These are phyloP conservation scores for roundworm (Caenorhabditis elegans) DNA, from an alignment of 1,140 invertebrate species.

Conservation along the genomic window WBcel235 BX284605.5:5193001-5193500, in stretches of 20 bases:
- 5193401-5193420: neutral
- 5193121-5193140: slow-evolving; percentile 23
- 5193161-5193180: slow-evolving; percentile 27
- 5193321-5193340: slow-evolving; percentile 40
- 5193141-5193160: slow-evolving; percentile 17
- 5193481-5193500: slow-evolving; percentile 36
- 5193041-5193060: neutral
- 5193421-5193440: slow-evolving; percentile 29
- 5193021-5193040: slow-evolving; percentile 10
- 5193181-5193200: slow-evolving; percentile 8
- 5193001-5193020: neutral
- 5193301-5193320: slow-evolving; percentile 40
- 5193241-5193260: slow-evolving; percentile 33
- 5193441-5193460: slow-evolving; percentile 43
- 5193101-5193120: slow-evolving; percentile 27
- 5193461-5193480: slow-evolving; percentile 10
- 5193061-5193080: slow-evolving; percentile 32
- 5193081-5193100: neutral
- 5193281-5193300: slow-evolving; percentile 41
- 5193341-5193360: slow-evolving; percentile 37
- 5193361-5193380: slow-evolving; percentile 33
- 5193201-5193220: neutral
- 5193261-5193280: slow-evolving; percentile 30
- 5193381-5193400: slow-evolving; percentile 36
- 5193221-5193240: slow-evolving; percentile 35